These are phyloP conservation scores for Drosophila trapezifrons DNA, from an alignment of 1,140 invertebrate genomes.

Conservation along the genomic window DNA sequence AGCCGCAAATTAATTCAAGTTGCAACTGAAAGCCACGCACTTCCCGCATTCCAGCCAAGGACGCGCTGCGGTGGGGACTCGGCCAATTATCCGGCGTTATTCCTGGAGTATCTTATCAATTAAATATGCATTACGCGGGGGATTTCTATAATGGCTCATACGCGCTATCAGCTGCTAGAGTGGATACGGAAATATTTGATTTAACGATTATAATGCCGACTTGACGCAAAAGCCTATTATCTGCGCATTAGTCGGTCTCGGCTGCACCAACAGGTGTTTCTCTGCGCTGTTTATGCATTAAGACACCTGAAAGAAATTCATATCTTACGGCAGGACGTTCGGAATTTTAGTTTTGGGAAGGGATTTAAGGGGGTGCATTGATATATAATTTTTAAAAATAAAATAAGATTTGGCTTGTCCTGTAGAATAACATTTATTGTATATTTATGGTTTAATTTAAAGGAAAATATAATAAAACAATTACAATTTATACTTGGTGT, in stretches of 20 bases:
- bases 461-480: neutral
- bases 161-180: conserved; percentile 9
- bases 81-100: neutral
- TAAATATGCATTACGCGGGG: conserved; percentile 9
- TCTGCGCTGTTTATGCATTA: neutral
- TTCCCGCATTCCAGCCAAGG: conserved; percentile 2
- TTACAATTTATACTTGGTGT: neutral
- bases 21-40: neutral
- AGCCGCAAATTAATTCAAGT: neutral
- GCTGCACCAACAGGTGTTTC: conserved; percentile 3
- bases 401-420: neutral
- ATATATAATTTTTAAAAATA: neutral
- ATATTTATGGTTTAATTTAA: neutral
- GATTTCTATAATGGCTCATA: conserved; percentile 18
- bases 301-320: neutral
- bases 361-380: neutral
- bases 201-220: conserved; percentile 47
- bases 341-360: too few relatives aligned
- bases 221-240: conserved; percentile 26
- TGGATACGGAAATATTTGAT: conserved; percentile 50
- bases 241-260: neutral
- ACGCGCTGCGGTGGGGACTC: neutral
- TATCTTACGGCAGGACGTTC: too few relatives aligned
- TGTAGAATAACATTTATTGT: neutral
- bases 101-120: conserved; percentile 27